Conservation (phyloP, 2,113 vertebrate species). For the Scopus umbretta region DNA sequence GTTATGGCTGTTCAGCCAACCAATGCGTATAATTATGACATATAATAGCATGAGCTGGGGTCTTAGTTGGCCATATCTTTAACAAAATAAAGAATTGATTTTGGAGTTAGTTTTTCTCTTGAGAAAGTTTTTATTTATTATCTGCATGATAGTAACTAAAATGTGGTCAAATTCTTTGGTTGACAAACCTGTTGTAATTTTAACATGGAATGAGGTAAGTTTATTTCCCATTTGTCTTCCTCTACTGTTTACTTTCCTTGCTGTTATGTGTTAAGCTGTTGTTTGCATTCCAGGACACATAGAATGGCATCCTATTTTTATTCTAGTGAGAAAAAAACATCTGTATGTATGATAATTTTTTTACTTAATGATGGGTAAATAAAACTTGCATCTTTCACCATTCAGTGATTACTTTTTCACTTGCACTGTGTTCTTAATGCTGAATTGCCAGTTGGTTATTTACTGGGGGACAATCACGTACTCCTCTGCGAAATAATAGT, state of each 20-base stretch:
- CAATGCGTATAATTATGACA: background rate
- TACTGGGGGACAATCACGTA: background rate
- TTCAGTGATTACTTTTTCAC: background rate
- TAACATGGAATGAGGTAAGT: background rate
- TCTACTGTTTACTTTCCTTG: background rate
- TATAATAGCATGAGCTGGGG: background rate
- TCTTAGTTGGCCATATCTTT: background rate
- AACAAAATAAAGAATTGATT: background rate
- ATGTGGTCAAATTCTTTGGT: background rate
- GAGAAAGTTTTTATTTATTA: background rate
- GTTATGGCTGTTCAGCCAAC: accelerated
- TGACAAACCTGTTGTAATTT: background rate
- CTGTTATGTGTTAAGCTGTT: background rate
- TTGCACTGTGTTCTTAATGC: background rate
- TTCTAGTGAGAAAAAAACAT: background rate
- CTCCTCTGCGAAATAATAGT: background rate
- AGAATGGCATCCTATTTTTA: background rate
- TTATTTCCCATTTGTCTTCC: background rate
- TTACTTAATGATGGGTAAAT: background rate
- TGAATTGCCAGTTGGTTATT: background rate
- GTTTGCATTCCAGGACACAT: background rate
- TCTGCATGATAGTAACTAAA: background rate
- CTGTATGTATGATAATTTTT: background rate
- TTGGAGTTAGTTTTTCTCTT: background rate
- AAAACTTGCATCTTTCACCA: background rate